phyloP scores from a whole-genome alignment of 2,113 vertebrate species.

The Siphamia tubifer region DNA sequence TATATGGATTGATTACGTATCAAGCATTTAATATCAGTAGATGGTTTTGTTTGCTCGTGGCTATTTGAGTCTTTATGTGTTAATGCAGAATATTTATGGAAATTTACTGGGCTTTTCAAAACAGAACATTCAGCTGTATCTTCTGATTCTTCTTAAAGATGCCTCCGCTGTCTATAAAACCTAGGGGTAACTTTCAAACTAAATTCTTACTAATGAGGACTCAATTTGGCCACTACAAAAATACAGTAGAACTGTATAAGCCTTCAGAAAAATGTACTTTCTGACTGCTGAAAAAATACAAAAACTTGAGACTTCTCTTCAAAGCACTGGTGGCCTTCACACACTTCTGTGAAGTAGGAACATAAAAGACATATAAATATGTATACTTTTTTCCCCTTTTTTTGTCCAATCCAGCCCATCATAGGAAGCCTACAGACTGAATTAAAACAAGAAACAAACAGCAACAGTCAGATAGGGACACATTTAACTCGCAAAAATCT shows the following conservation, averaged over 20 bases:
- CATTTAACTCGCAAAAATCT: too few species aligned
- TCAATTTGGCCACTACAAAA: background rate
- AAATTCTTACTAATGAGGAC: background rate
- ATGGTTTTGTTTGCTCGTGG: too few species aligned
- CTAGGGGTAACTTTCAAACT: background rate
- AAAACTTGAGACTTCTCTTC: conserved; percentile 26
- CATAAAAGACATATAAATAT: conserved; percentile 57
- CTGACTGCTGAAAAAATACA: conserved; percentile 18
- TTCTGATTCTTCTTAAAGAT: background rate
- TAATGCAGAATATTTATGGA: conserved; percentile 2
- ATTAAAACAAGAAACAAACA: conserved; percentile 38
- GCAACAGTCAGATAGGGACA: conserved; percentile 7
- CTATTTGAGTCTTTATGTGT: too few species aligned
- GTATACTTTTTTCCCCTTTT: conserved; percentile 9
- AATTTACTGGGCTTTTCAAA: background rate
- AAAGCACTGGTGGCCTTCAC: conserved; percentile 37
- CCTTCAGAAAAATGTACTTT: background rate
- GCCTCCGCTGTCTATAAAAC: background rate
- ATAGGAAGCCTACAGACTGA: conserved; percentile 8
- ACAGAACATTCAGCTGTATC: background rate
- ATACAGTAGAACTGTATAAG: background rate
- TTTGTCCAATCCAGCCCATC: background rate
- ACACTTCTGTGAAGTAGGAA: conserved; percentile 37
- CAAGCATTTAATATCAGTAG: too few species aligned
- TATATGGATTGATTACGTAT: too few species aligned